Conservation (phyloP, 2,797 vertebrate species). For the Aeoliscus strigatus region DNA sequence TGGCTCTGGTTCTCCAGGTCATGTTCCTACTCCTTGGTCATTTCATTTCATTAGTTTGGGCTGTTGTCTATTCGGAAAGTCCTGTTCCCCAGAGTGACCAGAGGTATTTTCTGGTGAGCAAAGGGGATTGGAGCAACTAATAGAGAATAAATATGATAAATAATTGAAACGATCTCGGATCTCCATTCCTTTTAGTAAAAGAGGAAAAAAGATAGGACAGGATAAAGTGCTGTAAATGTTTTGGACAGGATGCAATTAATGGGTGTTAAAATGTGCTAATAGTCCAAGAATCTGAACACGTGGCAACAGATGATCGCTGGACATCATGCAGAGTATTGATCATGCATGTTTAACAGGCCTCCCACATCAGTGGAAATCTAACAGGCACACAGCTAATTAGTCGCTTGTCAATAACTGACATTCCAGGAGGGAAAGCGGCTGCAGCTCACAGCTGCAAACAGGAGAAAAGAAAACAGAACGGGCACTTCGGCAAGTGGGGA, state of each 20-base stretch:
- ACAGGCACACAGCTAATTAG: conserved; percentile 55
- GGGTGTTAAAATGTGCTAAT: conserved; percentile 36
- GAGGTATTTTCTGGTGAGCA: conserved; percentile 2
- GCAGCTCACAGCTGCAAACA: conserved; percentile 21
- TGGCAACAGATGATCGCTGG: conserved; percentile 32
- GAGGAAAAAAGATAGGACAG: no score
- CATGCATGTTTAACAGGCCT: conserved; percentile 48
- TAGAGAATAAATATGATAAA: background rate
- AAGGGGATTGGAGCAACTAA: background rate
- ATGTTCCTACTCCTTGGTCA: no score
- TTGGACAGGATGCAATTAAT: conserved; percentile 43
- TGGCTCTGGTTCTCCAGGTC: no score
- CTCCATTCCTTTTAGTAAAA: no score
- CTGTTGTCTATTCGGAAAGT: background rate
- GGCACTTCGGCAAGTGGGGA: conserved; percentile 6
- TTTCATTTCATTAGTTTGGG: background rate
- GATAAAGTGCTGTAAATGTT: conserved; percentile 29
- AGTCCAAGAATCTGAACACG: conserved; percentile 29
- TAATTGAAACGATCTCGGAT: conserved; percentile 3
- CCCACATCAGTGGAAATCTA: conserved; percentile 44
- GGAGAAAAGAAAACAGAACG: conserved; percentile 25
- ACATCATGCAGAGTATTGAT: conserved; percentile 53
- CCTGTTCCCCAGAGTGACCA: background rate
- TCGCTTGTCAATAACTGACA: conserved; percentile 61
- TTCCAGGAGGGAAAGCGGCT: conserved; percentile 31